Percentiles rank a stretch among this genome's conserved stretches.
phyloP scores from a whole-genome alignment of 2,113 vertebrate genomes.

The Rhynchopsitta pachyrhyncha region DNA sequence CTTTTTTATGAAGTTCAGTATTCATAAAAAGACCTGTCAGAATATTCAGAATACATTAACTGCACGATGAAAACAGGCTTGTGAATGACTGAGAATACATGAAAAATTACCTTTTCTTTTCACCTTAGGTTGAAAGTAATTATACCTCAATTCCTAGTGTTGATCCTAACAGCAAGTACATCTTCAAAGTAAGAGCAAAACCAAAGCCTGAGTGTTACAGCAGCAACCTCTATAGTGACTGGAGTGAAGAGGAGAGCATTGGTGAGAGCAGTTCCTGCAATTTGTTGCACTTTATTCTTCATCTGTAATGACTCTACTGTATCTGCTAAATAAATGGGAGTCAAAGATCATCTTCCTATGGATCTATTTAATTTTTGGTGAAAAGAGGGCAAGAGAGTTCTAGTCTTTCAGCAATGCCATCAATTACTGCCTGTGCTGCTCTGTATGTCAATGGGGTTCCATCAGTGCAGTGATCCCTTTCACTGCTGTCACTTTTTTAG shows the following conservation, averaged over 20 bases:
- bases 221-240: conserved; percentile 44
- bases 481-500: background rate
- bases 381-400: background rate
- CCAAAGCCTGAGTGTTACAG: background rate
- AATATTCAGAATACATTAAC: background rate
- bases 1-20: background rate
- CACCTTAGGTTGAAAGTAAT: background rate
- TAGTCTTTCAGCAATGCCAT: background rate
- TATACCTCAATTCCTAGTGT: background rate
- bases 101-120: background rate
- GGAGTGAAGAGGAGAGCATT: conserved; percentile 51
- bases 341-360: background rate
- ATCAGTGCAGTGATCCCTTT: background rate
- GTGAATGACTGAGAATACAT: background rate
- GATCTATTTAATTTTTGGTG: background rate
- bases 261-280: conserved; percentile 22
- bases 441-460: accelerated
- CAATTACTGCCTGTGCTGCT: background rate
- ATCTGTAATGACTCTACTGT: background rate
- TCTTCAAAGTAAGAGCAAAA: conserved; percentile 51
- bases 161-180: conserved; percentile 2
- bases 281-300: background rate
- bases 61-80: background rate
- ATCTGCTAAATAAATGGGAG: background rate
- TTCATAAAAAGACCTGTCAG: background rate